These are phyloP conservation scores for Gambusia yucatana DNA, from an alignment of 2,797 vertebrate genomes.

Conservation along the genomic window DNA sequence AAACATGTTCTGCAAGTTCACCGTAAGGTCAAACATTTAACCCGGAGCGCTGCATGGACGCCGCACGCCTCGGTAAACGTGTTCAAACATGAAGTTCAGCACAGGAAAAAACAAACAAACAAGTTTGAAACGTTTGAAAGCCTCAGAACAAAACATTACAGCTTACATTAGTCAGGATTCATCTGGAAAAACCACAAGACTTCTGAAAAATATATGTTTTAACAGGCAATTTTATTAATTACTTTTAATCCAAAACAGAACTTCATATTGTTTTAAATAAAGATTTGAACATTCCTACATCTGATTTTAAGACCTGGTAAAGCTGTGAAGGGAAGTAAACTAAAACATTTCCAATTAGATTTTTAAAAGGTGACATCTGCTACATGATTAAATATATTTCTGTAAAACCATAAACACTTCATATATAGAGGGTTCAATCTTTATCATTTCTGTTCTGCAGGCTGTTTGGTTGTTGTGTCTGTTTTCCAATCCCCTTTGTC, in stretches of 20 bases:
- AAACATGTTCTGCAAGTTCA: neutral
- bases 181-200: neutral
- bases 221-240: neutral
- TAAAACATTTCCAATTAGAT: neutral
- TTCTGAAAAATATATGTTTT: neutral
- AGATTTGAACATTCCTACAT: neutral
- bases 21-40: neutral
- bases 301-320: neutral
- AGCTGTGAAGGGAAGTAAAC: neutral
- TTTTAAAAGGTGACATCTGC: neutral
- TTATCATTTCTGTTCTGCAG: neutral
- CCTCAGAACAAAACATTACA: too few species aligned
- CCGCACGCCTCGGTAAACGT: neutral
- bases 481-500: neutral
- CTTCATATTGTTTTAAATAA: neutral
- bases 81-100: neutral
- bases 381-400: neutral
- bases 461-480: neutral
- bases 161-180: neutral
- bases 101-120: neutral
- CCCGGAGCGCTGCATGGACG: neutral
- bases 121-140: neutral
- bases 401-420: neutral
- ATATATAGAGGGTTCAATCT: neutral
- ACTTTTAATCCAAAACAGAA: neutral